phyloP scores from a whole-genome alignment of 2,113 vertebrate genomes.

The Oceanites oceanicus region DNA sequence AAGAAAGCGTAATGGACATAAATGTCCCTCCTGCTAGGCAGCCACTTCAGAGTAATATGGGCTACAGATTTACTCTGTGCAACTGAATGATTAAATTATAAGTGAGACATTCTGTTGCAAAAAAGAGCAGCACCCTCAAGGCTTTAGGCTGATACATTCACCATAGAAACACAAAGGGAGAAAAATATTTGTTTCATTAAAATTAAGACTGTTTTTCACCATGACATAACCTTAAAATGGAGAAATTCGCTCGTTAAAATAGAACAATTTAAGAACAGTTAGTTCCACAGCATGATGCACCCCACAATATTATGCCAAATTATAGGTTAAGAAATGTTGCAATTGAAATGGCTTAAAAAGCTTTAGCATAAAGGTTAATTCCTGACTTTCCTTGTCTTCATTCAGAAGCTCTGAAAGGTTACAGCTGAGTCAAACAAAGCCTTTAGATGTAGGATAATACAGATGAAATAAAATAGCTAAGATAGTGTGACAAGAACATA shows the following conservation, averaged over 20 bases:
- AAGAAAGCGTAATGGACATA: slow-evolving; percentile 27
- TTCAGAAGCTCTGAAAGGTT: slow-evolving; percentile 50
- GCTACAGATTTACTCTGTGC: slow-evolving; percentile 19
- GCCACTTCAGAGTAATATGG: slow-evolving; percentile 52
- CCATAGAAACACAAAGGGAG: slow-evolving; percentile 10
- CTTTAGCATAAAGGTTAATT: slow-evolving; percentile 54
- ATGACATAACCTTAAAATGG: slow-evolving; percentile 55
- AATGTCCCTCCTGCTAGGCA: slow-evolving; percentile 46
- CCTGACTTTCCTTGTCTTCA: slow-evolving; percentile 29
- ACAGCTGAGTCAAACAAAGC: slow-evolving; percentile 36
- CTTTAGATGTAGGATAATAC: slow-evolving; percentile 7
- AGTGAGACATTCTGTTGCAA: slow-evolving; percentile 17
- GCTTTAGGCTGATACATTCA: slow-evolving; percentile 12
- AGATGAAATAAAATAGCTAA: not conserved
- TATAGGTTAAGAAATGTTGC: slow-evolving; percentile 60
- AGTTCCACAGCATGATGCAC: slow-evolving; percentile 61
- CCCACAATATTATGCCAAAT: slow-evolving; percentile 58
- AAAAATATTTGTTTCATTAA: slow-evolving; percentile 70
- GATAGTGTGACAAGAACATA: not conserved
- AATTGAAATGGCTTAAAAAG: slow-evolving; percentile 47
- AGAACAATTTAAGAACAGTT: slow-evolving; percentile 56
- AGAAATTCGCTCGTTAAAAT: slow-evolving; percentile 35
- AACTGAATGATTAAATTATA: slow-evolving; percentile 52
- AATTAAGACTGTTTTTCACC: slow-evolving; percentile 60
- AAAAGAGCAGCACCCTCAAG: slow-evolving; percentile 25